These are phyloP conservation scores for Varanus komodoensis DNA, from an alignment of 2,113 vertebrate genomes.

Conservation along the genomic window DNA sequence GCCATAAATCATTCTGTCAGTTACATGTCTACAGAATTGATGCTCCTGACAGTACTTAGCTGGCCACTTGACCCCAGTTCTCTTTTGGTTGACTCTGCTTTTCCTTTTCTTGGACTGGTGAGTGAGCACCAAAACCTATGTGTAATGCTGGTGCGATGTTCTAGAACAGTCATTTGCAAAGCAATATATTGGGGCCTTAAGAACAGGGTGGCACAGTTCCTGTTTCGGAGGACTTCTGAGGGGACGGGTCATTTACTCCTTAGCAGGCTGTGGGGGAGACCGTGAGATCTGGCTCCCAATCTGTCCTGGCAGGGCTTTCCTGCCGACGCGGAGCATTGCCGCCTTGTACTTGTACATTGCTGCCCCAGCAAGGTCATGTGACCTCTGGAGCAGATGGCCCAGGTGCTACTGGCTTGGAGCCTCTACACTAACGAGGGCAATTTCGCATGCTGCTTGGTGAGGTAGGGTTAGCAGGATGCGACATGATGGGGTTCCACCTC, in stretches of 20 bases:
- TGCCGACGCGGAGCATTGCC: not conserved
- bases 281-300: not conserved
- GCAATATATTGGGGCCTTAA: too few species aligned
- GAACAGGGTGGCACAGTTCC: not conserved
- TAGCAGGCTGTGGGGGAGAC: not conserved
- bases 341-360: not conserved
- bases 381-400: conserved; percentile 60
- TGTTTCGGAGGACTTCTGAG: not conserved
- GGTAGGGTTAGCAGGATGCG: conserved; percentile 64
- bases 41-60: not conserved
- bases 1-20: not conserved
- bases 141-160: not conserved
- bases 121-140: not conserved
- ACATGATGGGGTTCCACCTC: conserved; percentile 51
- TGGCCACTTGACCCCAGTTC: not conserved
- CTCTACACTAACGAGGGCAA: conserved; percentile 63
- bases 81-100: not conserved
- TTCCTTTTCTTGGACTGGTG: not conserved
- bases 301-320: not conserved
- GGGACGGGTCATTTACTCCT: not conserved
- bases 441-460: conserved; percentile 69
- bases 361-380: conserved; percentile 29
- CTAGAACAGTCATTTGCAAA: not conserved
- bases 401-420: conserved; percentile 62
- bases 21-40: not conserved